A percentile compares a stretch with the other conserved stretches of the same genome.
Evolutionary conservation across 35 echinoderm and acorn worm species (phyloP).

Genomic region (Apostichopus japonicus): DNA sequence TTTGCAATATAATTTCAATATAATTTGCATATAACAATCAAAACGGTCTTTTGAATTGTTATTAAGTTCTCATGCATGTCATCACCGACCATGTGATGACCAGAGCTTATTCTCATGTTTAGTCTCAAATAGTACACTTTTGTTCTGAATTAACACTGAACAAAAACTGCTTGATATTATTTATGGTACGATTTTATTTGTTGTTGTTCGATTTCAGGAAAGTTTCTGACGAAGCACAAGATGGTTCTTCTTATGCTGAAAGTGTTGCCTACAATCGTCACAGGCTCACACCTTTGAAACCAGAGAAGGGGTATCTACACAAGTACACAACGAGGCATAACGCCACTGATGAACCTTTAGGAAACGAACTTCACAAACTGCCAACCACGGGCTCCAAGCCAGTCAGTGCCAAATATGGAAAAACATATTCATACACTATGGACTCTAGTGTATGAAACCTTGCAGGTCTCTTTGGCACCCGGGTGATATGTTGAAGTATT

Average conservation of each 20-base stretch:
- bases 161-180: too few relatives aligned
- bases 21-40: too few relatives aligned
- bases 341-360: neutral
- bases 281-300: neutral
- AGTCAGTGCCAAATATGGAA: slow-evolving; percentile 11
- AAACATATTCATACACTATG: neutral
- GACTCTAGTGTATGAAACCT: neutral
- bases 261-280: neutral
- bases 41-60: too few relatives aligned
- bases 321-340: neutral
- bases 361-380: neutral
- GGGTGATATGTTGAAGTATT: too few relatives aligned
- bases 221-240: neutral
- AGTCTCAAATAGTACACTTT: too few relatives aligned
- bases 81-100: too few relatives aligned
- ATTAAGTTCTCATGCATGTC: too few relatives aligned
- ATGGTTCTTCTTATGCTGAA: neutral
- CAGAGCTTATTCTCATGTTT: too few relatives aligned
- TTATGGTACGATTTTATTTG: too few relatives aligned
- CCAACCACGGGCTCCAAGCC: neutral
- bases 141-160: too few relatives aligned
- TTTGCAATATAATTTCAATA: too few relatives aligned
- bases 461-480: too few relatives aligned
- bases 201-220: neutral
- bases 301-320: neutral